Conservation (phyloP, 2,888 invertebrate genomes). For the Listrodromus nycthemerus region DNA sequence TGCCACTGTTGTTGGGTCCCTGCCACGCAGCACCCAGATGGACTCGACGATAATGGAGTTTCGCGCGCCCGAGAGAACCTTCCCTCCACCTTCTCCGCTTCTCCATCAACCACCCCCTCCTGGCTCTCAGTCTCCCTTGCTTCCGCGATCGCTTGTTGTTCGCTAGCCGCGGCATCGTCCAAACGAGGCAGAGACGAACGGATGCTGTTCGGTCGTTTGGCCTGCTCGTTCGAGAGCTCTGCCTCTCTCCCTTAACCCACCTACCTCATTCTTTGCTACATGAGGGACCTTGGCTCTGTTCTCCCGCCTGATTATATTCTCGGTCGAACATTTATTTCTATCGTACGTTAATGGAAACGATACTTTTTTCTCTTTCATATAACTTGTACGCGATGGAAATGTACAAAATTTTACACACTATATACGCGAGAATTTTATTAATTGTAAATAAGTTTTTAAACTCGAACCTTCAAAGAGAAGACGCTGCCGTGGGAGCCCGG, state of each 20-base stretch:
- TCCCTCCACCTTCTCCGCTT: constrained; percentile 12
- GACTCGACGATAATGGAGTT: constrained; percentile 74
- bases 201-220: constrained; percentile 15
- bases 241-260: constrained; percentile 5
- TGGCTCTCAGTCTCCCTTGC: constrained; percentile 10
- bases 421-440: neutral
- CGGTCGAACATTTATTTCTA: neutral
- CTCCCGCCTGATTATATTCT: constrained; percentile 17
- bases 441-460: neutral
- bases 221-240: constrained; percentile 8
- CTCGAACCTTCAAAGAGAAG: neutral
- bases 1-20: constrained; percentile 33
- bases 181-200: constrained; percentile 65
- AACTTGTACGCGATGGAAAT: neutral
- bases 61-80: constrained; percentile 55
- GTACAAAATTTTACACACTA: neutral
- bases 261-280: constrained; percentile 17
- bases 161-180: constrained; percentile 44
- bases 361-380: neutral
- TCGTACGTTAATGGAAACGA: neutral
- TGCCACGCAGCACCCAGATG: constrained; percentile 58
- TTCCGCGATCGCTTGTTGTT: constrained; percentile 26
- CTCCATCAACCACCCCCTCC: constrained; percentile 37
- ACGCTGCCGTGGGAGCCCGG: neutral
- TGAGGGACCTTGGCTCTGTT: constrained; percentile 32